A percentile compares a stretch with the other conserved stretches of the same genome.
Evolutionary conservation across 1,140 invertebrate species (phyloP).

Genomic region (Agraylea sexmaculata): DNA sequence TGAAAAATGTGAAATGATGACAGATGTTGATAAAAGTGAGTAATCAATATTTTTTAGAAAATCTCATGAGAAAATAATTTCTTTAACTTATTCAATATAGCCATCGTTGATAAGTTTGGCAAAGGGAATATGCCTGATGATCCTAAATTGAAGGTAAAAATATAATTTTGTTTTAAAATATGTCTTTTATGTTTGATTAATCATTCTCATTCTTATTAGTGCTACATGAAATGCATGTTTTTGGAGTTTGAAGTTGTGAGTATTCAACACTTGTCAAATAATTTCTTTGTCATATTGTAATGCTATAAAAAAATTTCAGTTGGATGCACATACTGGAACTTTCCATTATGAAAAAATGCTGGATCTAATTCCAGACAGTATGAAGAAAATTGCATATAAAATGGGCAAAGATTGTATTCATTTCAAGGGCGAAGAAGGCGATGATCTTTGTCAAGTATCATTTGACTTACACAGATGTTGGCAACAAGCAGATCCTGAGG

Average conservation of each 20-base stretch:
- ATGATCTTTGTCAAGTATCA: slow-evolving; percentile 21
- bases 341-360: slow-evolving; percentile 24
- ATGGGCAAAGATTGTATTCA: slow-evolving; percentile 23
- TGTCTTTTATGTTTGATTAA: background rate
- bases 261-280: slow-evolving; percentile 5
- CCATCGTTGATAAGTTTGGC: slow-evolving; percentile 20
- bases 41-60: slow-evolving; percentile 3
- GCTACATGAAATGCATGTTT: slow-evolving; percentile 25
- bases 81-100: slow-evolving; percentile 1
- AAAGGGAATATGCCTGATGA: slow-evolving; percentile 22
- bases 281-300: background rate
- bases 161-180: background rate
- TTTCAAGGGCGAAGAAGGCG: slow-evolving; percentile 22
- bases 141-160: slow-evolving; percentile 21
- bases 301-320: slow-evolving; percentile 8
- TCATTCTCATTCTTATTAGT: slow-evolving; percentile 15
- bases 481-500: slow-evolving; percentile 23
- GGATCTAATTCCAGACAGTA: slow-evolving; percentile 19
- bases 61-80: background rate
- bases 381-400: slow-evolving; percentile 23
- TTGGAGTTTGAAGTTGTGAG: slow-evolving; percentile 23
- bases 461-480: slow-evolving; percentile 23
- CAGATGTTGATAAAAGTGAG: slow-evolving; percentile 22
- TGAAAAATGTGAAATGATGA: slow-evolving; percentile 22
- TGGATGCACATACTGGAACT: slow-evolving; percentile 18